These are phyloP conservation scores for Deilephila porcellus DNA, from an alignment of 2,888 invertebrate species.

Conservation along the genomic window DNA sequence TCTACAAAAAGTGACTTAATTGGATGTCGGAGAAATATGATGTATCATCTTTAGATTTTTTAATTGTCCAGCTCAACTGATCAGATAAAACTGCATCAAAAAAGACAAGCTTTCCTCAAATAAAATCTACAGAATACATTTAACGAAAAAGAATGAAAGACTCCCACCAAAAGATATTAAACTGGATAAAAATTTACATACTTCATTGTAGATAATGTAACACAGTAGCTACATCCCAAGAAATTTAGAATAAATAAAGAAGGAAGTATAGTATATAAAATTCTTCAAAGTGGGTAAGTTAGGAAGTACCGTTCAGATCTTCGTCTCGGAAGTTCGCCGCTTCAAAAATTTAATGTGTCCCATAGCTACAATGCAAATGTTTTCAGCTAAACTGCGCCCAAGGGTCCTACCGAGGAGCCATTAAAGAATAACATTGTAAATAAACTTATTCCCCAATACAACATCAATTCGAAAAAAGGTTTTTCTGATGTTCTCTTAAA, in stretches of 20 bases:
- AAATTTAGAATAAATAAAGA: constrained; percentile 1
- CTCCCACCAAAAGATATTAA: background rate
- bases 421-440: constrained; percentile 75
- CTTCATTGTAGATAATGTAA: background rate
- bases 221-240: background rate
- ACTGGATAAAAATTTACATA: background rate
- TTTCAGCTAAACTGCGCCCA: constrained; percentile 71
- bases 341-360: constrained; percentile 75
- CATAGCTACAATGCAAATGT: constrained; percentile 74
- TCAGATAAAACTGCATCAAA: too few relatives aligned
- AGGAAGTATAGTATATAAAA: constrained; percentile 52
- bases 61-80: too few relatives aligned
- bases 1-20: too few relatives aligned
- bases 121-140: too few relatives aligned
- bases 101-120: too few relatives aligned
- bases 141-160: too few relatives aligned
- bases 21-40: too few relatives aligned
- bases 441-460: constrained; percentile 61
- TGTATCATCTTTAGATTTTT: too few relatives aligned
- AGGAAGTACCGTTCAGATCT: constrained; percentile 58
- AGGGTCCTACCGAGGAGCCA: constrained; percentile 63
- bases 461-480: constrained; percentile 54
- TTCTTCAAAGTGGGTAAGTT: constrained; percentile 52
- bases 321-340: constrained; percentile 39
- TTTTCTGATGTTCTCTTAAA: constrained; percentile 31